Evolutionary conservation across 2,888 invertebrate species (phyloP).

Genomic region (Cremastobaeus sp.): DNA sequence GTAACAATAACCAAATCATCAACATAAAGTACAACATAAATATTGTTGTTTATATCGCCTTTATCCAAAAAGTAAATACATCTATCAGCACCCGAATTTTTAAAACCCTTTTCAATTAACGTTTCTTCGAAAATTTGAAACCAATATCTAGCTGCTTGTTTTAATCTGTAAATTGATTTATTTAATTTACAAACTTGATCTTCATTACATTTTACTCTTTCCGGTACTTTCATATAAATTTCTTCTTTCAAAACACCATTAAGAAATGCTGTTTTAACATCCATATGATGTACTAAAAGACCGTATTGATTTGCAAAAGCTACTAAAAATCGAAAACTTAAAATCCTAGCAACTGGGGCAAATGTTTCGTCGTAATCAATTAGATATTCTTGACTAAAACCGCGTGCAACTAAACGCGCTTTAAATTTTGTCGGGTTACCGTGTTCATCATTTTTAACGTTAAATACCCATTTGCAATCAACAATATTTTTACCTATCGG

Average conservation of each 20-base stretch:
- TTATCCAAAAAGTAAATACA: conserved; percentile 26
- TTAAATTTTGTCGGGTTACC: too few relatives aligned
- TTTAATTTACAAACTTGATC: conserved; percentile 29
- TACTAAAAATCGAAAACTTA: too few relatives aligned
- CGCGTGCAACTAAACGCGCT: too few relatives aligned
- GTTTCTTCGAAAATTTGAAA: conserved; percentile 2
- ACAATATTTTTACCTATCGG: too few relatives aligned
- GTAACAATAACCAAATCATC: conserved; percentile 30
- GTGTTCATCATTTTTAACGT: too few relatives aligned
- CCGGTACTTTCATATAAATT: too few relatives aligned
- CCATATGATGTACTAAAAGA: conserved; percentile 41
- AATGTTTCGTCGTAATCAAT: too few relatives aligned
- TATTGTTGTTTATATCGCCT: conserved; percentile 35
- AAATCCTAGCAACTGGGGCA: too few relatives aligned
- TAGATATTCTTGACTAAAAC: too few relatives aligned
- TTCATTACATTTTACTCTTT: conserved; percentile 53
- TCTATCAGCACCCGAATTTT: background rate
- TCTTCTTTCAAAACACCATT: conserved; percentile 1
- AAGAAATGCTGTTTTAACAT: conserved; percentile 2
- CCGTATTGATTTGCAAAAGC: background rate
- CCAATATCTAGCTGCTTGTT: background rate
- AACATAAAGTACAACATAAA: conserved; percentile 40
- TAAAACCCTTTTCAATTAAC: background rate
- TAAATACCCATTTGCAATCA: too few relatives aligned
- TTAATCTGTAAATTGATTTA: conserved; percentile 4